phyloP scores from a whole-genome alignment of 2,888 invertebrate genomes.

The Tipula unca region DNA sequence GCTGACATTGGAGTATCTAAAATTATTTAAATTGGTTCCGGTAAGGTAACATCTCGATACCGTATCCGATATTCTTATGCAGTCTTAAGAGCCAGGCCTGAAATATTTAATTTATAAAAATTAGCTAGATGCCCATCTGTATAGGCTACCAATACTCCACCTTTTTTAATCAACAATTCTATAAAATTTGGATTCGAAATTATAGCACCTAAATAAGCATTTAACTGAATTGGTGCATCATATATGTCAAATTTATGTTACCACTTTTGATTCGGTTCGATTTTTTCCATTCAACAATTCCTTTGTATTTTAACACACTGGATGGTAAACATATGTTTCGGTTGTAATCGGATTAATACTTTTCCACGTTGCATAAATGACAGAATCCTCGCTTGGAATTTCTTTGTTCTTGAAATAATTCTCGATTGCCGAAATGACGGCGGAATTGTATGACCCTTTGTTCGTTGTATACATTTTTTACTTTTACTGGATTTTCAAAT shows the following conservation, averaged over 20 bases:
- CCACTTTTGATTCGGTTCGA: constrained; percentile 54
- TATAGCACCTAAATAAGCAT: constrained; percentile 68
- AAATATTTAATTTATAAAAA: constrained; percentile 48
- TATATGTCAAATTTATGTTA: constrained; percentile 52
- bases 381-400: constrained; percentile 37
- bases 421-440: constrained; percentile 50
- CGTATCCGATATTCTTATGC: constrained; percentile 44
- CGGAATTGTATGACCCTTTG: neutral
- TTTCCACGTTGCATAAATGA: constrained; percentile 46
- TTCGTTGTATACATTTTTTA: constrained; percentile 20
- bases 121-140: constrained; percentile 60
- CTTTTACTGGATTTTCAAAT: neutral
- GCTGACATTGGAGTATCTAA: neutral
- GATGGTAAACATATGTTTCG: constrained; percentile 59
- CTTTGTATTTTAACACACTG: constrained; percentile 56
- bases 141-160: constrained; percentile 57
- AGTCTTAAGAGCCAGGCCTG: constrained; percentile 56
- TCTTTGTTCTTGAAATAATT: constrained; percentile 40
- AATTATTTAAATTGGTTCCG: constrained; percentile 26
- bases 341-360: constrained; percentile 51
- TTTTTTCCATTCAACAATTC: constrained; percentile 73
- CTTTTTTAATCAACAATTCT: constrained; percentile 23
- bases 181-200: constrained; percentile 50
- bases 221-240: constrained; percentile 67
- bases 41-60: constrained; percentile 27